Conservation (phyloP, 2,797 vertebrate species). For the Gadopsis marmoratus region DNA sequence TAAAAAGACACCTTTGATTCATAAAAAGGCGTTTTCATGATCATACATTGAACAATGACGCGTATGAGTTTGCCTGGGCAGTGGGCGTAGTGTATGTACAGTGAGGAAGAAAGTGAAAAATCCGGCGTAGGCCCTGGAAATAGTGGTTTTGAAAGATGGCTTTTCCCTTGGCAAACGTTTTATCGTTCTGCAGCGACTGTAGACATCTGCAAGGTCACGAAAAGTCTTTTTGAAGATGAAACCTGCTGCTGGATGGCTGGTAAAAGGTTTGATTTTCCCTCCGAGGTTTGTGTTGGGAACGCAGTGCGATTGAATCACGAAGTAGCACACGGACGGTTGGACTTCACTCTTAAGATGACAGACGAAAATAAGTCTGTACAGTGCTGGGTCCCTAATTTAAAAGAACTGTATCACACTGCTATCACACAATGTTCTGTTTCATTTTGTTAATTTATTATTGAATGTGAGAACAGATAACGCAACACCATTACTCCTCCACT, state of each 20-base stretch:
- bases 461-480: neutral
- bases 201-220: constrained; percentile 1
- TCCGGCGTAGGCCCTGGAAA: neutral
- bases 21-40: neutral
- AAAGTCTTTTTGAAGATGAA: neutral
- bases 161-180: neutral
- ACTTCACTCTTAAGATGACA: neutral
- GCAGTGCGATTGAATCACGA: neutral
- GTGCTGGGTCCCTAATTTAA: neutral
- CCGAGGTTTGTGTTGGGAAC: neutral
- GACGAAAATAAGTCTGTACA: neutral
- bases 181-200: neutral
- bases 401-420: neutral
- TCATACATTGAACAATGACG: too few relatives aligned
- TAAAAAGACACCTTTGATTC: neutral
- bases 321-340: neutral
- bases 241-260: neutral
- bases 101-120: neutral
- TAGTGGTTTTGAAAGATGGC: neutral
- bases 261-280: neutral
- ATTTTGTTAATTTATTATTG: neutral
- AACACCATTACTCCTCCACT: neutral
- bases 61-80: neutral
- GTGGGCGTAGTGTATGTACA: neutral
- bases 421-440: neutral